These are phyloP conservation scores for Campaea margaritaria DNA, from an alignment of 2,888 invertebrate genomes.

Conservation along the genomic window DNA sequence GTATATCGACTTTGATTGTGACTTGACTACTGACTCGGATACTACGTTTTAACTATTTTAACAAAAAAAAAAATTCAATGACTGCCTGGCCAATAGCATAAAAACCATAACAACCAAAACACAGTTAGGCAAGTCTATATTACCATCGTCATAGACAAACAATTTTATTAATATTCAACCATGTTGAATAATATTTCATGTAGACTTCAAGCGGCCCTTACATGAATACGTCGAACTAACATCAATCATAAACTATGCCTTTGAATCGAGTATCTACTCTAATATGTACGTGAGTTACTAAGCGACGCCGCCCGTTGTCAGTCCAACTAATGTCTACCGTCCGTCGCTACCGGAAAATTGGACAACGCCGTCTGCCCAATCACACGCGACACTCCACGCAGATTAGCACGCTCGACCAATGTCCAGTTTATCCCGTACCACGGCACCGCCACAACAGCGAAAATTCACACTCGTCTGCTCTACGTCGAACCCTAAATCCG, in stretches of 20 bases:
- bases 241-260: slow-evolving; percentile 35
- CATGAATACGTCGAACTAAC: slow-evolving; percentile 32
- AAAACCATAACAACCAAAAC: too few relatives aligned
- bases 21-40: too few relatives aligned
- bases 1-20: too few relatives aligned
- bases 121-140: too few relatives aligned
- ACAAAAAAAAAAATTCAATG: too few relatives aligned
- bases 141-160: too few relatives aligned
- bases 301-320: slow-evolving; percentile 69
- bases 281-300: slow-evolving; percentile 64
- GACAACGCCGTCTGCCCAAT: slow-evolving; percentile 81
- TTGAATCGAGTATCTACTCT: slow-evolving; percentile 46
- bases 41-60: too few relatives aligned
- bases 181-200: slow-evolving; percentile 1
- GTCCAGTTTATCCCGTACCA: slow-evolving; percentile 62
- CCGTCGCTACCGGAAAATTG: slow-evolving; percentile 81
- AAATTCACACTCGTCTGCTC: slow-evolving; percentile 66
- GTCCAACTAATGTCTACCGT: slow-evolving; percentile 68
- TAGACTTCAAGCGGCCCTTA: slow-evolving; percentile 16
- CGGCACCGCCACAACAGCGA: slow-evolving; percentile 54
- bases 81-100: too few relatives aligned
- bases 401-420: slow-evolving; percentile 80
- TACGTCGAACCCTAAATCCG: slow-evolving; percentile 68
- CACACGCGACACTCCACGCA: slow-evolving; percentile 83
- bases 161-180: too few relatives aligned